Conservation (phyloP, 2,113 vertebrate genomes). For the Argyrosomus japonicus region DNA sequence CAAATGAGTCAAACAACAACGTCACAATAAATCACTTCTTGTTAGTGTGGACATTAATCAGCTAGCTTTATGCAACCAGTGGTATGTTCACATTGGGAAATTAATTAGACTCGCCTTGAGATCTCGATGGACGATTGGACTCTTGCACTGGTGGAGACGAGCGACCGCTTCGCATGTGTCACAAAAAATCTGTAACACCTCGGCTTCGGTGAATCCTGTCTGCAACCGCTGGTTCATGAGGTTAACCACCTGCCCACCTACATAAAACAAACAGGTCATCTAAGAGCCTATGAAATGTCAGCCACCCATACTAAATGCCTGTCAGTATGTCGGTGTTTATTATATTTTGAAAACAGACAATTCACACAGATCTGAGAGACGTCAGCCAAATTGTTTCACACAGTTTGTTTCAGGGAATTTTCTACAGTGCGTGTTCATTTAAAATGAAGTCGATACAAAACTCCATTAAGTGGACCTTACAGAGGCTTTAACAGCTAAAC, state of each 20-base stretch:
- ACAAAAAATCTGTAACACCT: slow-evolving; percentile 97
- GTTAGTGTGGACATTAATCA: neutral
- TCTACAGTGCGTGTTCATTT: too few relatives aligned
- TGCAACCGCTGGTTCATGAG: slow-evolving; percentile 97
- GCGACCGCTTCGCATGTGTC: slow-evolving; percentile 96
- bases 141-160: slow-evolving; percentile 95
- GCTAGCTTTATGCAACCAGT: neutral
- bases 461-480: neutral
- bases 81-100: neutral
- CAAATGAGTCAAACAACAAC: neutral
- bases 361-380: too few relatives aligned
- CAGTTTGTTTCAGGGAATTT: too few relatives aligned
- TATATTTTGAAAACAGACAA: too few relatives aligned
- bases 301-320: too few relatives aligned
- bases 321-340: too few relatives aligned
- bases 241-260: slow-evolving; percentile 97
- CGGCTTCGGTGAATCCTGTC: slow-evolving; percentile 93
- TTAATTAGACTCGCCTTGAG: slow-evolving; percentile 87
- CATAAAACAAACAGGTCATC: slow-evolving; percentile 8
- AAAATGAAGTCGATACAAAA: too few relatives aligned
- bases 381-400: too few relatives aligned
- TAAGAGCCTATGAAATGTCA: neutral
- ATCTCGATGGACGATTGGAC: slow-evolving; percentile 94
- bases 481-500: neutral
- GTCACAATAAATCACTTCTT: neutral